Conservation (phyloP, 2,797 vertebrate species). For the Manis pentadactyla region DNA sequence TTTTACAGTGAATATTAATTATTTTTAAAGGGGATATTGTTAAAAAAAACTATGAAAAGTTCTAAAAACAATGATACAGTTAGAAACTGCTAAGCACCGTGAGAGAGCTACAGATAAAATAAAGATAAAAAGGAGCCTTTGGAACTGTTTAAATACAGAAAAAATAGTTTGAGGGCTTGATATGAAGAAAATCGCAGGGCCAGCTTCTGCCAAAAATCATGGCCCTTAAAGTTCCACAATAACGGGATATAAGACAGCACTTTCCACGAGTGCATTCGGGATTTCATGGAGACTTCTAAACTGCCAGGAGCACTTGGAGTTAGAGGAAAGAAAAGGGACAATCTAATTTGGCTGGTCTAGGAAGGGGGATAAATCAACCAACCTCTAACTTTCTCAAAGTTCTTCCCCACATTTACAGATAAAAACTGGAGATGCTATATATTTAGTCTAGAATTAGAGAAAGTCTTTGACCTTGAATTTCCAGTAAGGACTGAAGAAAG, state of each 20-base stretch:
- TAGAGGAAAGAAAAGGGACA: not conserved
- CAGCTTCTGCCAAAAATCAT: not conserved
- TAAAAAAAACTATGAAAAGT: not conserved
- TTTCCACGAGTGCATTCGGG: not conserved
- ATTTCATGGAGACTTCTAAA: constrained; percentile 15
- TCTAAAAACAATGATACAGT: not conserved
- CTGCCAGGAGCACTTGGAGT: not conserved
- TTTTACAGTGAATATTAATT: not conserved
- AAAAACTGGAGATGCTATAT: not conserved
- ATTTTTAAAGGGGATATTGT: not conserved
- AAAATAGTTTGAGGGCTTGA: not conserved
- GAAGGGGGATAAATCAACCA: not conserved
- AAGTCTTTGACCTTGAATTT: not conserved
- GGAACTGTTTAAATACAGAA: not conserved
- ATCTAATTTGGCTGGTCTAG: not conserved
- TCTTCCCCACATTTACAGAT: not conserved
- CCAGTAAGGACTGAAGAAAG: constrained; percentile 20
- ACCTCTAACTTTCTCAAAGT: not conserved
- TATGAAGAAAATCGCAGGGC: constrained; percentile 14
- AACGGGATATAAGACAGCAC: not conserved
- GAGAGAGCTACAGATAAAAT: not conserved
- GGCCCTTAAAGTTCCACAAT: not conserved
- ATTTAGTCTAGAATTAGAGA: not conserved
- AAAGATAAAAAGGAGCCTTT: not conserved
- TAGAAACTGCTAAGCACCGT: not conserved